phyloP scores from a whole-genome alignment of 2,797 vertebrate species.

The Sebastolobus altivelis region DNA sequence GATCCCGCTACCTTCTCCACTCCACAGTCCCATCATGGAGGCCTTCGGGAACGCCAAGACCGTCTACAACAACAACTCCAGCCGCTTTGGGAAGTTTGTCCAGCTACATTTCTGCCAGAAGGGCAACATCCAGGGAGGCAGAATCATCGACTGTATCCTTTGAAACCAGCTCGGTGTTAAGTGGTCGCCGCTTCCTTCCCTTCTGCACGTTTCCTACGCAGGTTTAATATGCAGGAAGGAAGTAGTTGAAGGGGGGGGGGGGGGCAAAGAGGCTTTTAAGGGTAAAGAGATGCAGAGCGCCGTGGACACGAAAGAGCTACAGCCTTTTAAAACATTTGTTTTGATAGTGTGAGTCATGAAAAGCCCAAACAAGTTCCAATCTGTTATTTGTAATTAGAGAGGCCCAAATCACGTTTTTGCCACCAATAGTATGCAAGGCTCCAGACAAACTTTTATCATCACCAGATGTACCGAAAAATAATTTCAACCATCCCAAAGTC shows the following conservation, averaged over 20 bases:
- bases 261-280: background rate
- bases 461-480: no score
- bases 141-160: constrained; percentile 98
- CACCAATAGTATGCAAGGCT: no score
- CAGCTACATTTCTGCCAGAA: constrained; percentile 95
- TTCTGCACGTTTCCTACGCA: background rate
- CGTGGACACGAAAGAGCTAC: background rate
- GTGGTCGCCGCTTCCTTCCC: background rate
- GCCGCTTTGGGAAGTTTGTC: constrained; percentile 97
- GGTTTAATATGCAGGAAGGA: constrained; percentile 18
- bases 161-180: background rate
- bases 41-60: constrained; percentile 98
- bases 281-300: background rate
- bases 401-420: no score
- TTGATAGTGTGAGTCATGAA: background rate
- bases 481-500: no score
- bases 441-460: no score
- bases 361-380: background rate
- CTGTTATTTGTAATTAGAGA: background rate
- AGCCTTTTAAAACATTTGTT: background rate
- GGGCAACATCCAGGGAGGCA: constrained; percentile 97
- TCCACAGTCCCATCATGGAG: constrained; percentile 95
- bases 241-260: constrained; percentile 1
- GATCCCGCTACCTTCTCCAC: background rate
- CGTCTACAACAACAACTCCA: constrained; percentile 99